Percentiles rank a stretch among this genome's conserved stretches.
phyloP scores from a whole-genome alignment of 2,797 vertebrate genomes.

The Xyrichtys novacula region DNA sequence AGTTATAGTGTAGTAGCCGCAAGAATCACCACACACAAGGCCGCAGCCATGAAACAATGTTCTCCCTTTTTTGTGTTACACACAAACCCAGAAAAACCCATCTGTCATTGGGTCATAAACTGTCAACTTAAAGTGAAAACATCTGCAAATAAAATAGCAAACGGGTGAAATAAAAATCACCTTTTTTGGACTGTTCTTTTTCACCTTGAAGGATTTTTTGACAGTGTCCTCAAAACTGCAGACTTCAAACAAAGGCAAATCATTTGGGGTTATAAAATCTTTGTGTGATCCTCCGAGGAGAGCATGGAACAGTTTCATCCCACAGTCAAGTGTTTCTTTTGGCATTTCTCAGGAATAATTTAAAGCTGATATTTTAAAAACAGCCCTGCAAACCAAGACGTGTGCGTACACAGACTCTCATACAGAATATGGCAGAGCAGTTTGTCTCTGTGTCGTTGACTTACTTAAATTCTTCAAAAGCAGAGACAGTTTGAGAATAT shows the following conservation, averaged over 20 bases:
- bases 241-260: neutral
- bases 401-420: neutral
- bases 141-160: constrained; percentile 20
- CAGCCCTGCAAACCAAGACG: neutral
- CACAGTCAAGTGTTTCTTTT: neutral
- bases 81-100: constrained; percentile 18
- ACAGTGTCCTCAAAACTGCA: neutral
- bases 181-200: neutral
- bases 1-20: constrained; percentile 53
- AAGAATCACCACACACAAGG: constrained; percentile 23
- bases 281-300: neutral
- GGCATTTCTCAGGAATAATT: constrained; percentile 6
- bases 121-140: constrained; percentile 8
- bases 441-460: constrained; percentile 1
- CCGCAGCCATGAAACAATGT: constrained; percentile 3
- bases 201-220: neutral
- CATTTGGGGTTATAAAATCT: neutral
- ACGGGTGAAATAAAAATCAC: constrained; percentile 10
- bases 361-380: neutral
- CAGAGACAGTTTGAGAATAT: too few species aligned
- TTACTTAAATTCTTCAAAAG: neutral
- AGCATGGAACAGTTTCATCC: neutral
- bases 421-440: constrained; percentile 21
- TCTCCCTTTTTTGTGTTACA: constrained; percentile 31
- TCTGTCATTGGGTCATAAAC: constrained; percentile 29